Conservation (phyloP, 2,888 invertebrate species). For the Plebejus argus region DNA sequence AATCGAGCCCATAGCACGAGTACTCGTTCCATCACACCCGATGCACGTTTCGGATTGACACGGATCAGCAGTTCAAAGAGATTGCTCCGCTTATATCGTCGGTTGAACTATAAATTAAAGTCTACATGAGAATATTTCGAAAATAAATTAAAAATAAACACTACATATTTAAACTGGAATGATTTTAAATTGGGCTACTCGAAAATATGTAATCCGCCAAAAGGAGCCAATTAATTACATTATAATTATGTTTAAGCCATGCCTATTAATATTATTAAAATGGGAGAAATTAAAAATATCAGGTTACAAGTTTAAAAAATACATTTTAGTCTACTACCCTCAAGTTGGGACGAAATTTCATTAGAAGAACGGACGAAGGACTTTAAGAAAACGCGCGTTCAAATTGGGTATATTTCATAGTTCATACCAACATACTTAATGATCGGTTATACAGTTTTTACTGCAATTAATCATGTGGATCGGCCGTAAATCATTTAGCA, state of each 20-base stretch:
- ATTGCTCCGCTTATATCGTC: slow-evolving; percentile 18
- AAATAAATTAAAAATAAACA: not conserved
- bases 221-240: no score
- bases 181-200: not conserved
- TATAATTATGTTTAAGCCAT: no score
- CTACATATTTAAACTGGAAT: not conserved
- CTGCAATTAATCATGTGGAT: slow-evolving; percentile 4
- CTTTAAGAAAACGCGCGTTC: not conserved
- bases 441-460: not conserved
- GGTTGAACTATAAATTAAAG: not conserved
- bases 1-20: not conserved
- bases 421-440: not conserved
- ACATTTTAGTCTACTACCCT: not conserved
- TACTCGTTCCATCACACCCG: slow-evolving; percentile 5
- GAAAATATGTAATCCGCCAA: not conserved
- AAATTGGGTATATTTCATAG: not conserved
- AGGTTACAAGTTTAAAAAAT: no score
- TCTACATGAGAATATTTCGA: not conserved
- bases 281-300: no score
- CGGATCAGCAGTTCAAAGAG: slow-evolving; percentile 23
- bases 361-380: no score
- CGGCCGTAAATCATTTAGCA: slow-evolving; percentile 7
- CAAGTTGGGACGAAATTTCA: no score
- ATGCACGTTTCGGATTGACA: slow-evolving; percentile 23
- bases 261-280: no score